phyloP scores from a whole-genome alignment of 2,888 invertebrate species.

The Acrocera orbiculus region DNA sequence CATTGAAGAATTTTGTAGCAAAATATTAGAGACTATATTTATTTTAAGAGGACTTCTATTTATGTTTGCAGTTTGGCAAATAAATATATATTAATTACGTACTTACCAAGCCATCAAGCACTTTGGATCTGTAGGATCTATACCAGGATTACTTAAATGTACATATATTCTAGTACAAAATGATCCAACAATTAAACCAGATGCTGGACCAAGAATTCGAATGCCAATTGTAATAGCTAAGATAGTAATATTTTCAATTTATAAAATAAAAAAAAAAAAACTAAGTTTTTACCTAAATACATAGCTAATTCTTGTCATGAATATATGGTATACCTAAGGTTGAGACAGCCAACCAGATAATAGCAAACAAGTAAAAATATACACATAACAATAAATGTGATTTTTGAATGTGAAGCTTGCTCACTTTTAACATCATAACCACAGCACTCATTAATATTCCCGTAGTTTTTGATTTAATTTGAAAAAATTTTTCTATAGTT shows the following conservation, averaged over 20 bases:
- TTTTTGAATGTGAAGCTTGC: conserved; percentile 52
- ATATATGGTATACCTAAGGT: conserved; percentile 87
- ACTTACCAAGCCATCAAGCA: conserved; percentile 86
- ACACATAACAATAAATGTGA: conserved; percentile 63
- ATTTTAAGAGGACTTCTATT: background rate
- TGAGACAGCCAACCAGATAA: conserved; percentile 78
- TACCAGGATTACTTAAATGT: conserved; percentile 58
- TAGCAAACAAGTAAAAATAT: too few species aligned
- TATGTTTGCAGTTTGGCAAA: too few species aligned
- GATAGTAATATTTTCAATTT: conserved; percentile 10
- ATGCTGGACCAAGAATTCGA: conserved; percentile 74
- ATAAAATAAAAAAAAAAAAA: conserved; percentile 1
- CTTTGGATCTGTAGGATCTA: conserved; percentile 61
- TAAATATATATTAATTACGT: too few species aligned
- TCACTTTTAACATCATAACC: conserved; percentile 43
- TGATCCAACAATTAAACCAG: conserved; percentile 79
- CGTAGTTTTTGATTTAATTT: conserved; percentile 80
- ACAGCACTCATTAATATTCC: conserved; percentile 77
- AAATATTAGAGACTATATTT: too few species aligned
- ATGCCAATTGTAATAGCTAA: conserved; percentile 83
- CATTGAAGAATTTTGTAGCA: too few species aligned
- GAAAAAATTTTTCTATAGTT: conserved; percentile 81
- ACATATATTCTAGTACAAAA: conserved; percentile 77
- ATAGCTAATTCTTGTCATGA: conserved; percentile 83
- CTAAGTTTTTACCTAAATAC: conserved; percentile 50